Conservation (phyloP, 1,140 invertebrate species). For the Zaprionus lachaisei region DNA sequence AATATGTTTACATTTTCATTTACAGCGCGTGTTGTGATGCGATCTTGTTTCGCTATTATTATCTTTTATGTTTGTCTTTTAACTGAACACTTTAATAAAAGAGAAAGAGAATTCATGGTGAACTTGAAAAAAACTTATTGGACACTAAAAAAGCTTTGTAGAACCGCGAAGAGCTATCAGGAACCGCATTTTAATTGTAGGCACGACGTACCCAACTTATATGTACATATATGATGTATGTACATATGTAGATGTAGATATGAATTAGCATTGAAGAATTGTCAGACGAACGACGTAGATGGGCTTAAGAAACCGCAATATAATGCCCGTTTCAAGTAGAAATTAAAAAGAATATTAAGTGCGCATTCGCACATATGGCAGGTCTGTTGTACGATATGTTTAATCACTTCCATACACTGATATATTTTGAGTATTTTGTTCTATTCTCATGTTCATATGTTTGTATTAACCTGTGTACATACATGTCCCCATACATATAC, state of each 20-base stretch:
- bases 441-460: conserved; percentile 4
- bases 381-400: not conserved
- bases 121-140: not conserved
- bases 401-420: not conserved
- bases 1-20: not conserved
- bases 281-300: not conserved
- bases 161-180: not conserved
- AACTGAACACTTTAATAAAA: not conserved
- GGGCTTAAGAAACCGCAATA: not conserved
- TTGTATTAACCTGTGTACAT: not conserved
- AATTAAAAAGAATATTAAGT: not conserved
- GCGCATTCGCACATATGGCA: conserved; percentile 3
- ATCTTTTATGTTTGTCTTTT: not conserved
- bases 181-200: conserved; percentile 2
- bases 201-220: not conserved
- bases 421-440: conserved; percentile 3
- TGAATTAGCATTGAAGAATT: not conserved
- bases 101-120: not conserved
- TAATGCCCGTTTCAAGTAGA: not conserved
- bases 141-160: not conserved
- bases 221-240: not conserved
- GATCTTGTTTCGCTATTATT: not conserved
- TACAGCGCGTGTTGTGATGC: not conserved
- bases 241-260: not conserved
- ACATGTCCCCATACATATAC: not conserved